These are phyloP conservation scores for Phoronis australis DNA, from an alignment of 2,888 invertebrate species.

Conservation along the genomic window DNA sequence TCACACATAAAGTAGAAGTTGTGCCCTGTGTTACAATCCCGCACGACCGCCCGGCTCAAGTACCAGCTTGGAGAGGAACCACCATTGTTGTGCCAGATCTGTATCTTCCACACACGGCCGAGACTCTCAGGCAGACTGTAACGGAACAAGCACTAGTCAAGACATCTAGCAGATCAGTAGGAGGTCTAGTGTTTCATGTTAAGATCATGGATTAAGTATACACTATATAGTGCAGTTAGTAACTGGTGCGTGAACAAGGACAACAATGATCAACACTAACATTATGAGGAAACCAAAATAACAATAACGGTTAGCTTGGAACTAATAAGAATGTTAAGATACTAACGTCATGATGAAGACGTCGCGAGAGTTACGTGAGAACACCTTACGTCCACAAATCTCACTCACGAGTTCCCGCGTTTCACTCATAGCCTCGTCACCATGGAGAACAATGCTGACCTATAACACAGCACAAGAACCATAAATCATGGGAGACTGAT, in stretches of 20 bases:
- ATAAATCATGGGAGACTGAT: neutral
- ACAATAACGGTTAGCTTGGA: too few relatives aligned
- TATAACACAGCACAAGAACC: slow-evolving; percentile 16
- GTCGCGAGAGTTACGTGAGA: slow-evolving; percentile 50
- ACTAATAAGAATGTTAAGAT: too few relatives aligned
- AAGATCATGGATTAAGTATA: too few relatives aligned
- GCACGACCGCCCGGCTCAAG: slow-evolving; percentile 46
- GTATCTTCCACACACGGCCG: slow-evolving; percentile 49
- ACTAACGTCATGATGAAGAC: slow-evolving; percentile 51
- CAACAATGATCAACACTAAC: too few relatives aligned
- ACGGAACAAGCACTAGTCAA: slow-evolving; percentile 2
- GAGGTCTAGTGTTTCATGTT: neutral
- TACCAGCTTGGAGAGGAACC: slow-evolving; percentile 52
- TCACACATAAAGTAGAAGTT: slow-evolving; percentile 49
- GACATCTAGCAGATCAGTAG: neutral
- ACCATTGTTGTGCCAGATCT: slow-evolving; percentile 53
- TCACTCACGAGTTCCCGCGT: slow-evolving; percentile 49
- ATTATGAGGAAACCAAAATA: too few relatives aligned
- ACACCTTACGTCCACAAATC: slow-evolving; percentile 35
- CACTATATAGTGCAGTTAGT: too few relatives aligned
- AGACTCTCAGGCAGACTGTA: slow-evolving; percentile 45
- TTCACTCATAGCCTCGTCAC: slow-evolving; percentile 52
- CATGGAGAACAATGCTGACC: slow-evolving; percentile 54
- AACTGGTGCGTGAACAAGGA: too few relatives aligned
- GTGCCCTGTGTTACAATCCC: slow-evolving; percentile 41